Base-by-base conservation (phyloP, 2,113 vertebrate species). In the Rhinoptilus africanus region DNA sequence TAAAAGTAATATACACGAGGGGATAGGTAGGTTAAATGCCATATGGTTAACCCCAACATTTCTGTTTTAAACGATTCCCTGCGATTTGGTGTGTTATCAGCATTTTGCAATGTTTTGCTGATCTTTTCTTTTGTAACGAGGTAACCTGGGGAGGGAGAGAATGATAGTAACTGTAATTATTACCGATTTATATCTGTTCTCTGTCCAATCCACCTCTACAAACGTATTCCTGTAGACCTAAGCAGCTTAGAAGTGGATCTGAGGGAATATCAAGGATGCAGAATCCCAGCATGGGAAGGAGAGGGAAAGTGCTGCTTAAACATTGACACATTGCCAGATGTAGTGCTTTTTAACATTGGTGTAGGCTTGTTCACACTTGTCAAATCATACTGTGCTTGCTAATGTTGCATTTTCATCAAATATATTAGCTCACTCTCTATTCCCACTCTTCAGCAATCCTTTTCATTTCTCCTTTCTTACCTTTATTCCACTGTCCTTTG, bases 321-420 rank as follows among this genome's bases (percentile, higher is more conserved):
- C 81, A 84, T 37, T 67, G 95, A 96, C 97, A 87, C 84, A 73
- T 92, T 93, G 97, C 96, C 97, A 97, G 97, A 92, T 95, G 97
- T 66, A 96, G 96, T 88, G 73, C 97, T 96, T 97, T 96, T 94
- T 89, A 97, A 93, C 97, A 92, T 95, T 54, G 94, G 85, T 37
- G 71, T 48, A 81, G 96, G 94, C 97, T 96, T 98, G 98, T 97
- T 96, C 97, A 89, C 96, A 94, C 98, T 97, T 97, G 97, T 98
- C 96, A 91, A 91, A 91, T 95, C 95, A 96, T 27, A 88, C 95
- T 92, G 41, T 47, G 85, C 92, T 93, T 84, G 94, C 95, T 93
- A 91, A 96, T 81, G 97, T 93, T 96, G 93, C 94, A 73, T 97
- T 97, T 97, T 91, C 96, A 94, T 97, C 93, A 96, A 84, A 94